Base-by-base conservation (phyloP, 2,888 invertebrate species). In the Campopleginae sp. region DNA sequence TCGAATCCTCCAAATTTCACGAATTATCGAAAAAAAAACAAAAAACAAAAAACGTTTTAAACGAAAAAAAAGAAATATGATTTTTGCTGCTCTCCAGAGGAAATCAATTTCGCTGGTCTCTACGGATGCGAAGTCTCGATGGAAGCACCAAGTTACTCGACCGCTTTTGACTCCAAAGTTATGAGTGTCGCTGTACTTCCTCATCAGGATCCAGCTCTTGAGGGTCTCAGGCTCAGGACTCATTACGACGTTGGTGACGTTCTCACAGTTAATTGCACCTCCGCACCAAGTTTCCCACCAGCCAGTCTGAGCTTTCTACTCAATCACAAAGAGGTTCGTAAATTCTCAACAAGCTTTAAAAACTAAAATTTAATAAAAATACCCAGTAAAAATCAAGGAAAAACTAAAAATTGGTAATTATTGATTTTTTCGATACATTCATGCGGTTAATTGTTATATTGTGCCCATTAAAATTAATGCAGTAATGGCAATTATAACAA, bases 101-200 rank as follows among this genome's bases (percentile, higher is more conserved):
- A 27, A 44, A 85, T 85, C 44, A 75, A 82, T 84, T 87, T 92
- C 75, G 89, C 90, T 61, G 93, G 93, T 33, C 86, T 89, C 17
- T 93, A 93, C 84, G 89, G 86, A 27, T 93, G 93, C 87, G 93
- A 93, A 86, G 92, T 93, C 79, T 91, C 92, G 46, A 89, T 91
- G 27, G 93, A 93, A 82, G 88, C 85, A 12, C 92, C 93, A 19
- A 90, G 86, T 83, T 93, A 92, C 84, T 86, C 88, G 66, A 91
- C 91, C n/a, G 90, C 88, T 72, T 92, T 89, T 84, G 90, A 88
- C 10, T 87, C 88, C 79, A 92, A 92, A 63, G 93, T 93, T 87
- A 91, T 93, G 89, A 93, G 89, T 87, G 92, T 92, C 17, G 93
- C 92, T 17, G 90, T 93, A 19, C 81, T 90, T 33, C 90, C 89